Evolutionary conservation across 2,797 vertebrate genomes (phyloP), one percentile per base, ranked within the genome.

Genomic region (Characodon lateralis): DNA sequence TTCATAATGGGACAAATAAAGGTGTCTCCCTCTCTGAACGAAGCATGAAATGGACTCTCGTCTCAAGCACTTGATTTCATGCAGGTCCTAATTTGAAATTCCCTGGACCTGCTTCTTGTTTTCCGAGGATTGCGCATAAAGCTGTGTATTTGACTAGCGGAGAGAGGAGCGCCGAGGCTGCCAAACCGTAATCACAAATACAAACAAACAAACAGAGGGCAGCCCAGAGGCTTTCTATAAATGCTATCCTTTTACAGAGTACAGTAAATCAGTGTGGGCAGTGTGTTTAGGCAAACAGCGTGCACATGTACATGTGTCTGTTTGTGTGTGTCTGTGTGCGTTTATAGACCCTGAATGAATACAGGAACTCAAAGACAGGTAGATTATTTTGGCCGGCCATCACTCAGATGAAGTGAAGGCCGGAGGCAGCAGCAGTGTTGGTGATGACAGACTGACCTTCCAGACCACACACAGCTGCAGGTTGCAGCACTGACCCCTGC

Each of bases 191-290:
- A 94, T 95, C 89, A 92, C 90, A 88, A 94, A 90, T 81, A 87
- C 90, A 96, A 95, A 94, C 92, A 94, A 94, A 94, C 89, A 94
- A 91, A 92, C 81, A 91, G 80, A 80, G 78, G 31, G 80, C 84
- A 83, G 89, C 91, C 71, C 22, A 81, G 91, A 92, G 91, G 91
- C 89, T 91, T 83, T 89, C 89, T 79, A 88, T 93, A 92, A 95
- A 93, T 92, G 90, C 87, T 70, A 77, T 89, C 87, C 89, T 86
- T 93, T 88, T 91, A 83, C 86, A 74, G 79, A 80, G 73, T 73
- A 70, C 86, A 82, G 80, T 69, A 91, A 89, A 92, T 95, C 93
- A 93, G 90, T 93, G 91, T 92, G 82, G 80, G 76, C 78, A 84
- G 80, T 88, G 89, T 91, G 89, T 82, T 76, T 74, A 81, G 72